These are phyloP conservation scores for Notechis scutatus DNA, from an alignment of 2,113 vertebrate genomes.

Conservation along the genomic window DNA sequence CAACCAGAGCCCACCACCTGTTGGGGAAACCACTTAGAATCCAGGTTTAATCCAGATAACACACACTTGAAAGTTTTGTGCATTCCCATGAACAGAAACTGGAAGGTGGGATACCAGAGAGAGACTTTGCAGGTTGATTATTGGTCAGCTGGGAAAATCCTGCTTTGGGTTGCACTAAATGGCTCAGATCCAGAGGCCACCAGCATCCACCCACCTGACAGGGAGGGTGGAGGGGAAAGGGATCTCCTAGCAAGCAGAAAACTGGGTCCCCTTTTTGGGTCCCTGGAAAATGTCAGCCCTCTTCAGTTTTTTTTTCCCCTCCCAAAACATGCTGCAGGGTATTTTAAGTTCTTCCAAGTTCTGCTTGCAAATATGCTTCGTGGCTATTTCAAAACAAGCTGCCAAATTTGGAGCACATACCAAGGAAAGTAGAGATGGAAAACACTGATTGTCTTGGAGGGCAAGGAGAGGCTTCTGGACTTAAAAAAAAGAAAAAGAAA, in stretches of 20 bases:
- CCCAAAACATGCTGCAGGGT: not conserved
- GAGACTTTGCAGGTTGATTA: not conserved
- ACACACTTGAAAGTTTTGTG: not conserved
- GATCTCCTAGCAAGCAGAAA: not conserved
- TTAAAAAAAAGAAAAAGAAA: not conserved
- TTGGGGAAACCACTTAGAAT: not conserved
- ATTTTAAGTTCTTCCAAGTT: not conserved
- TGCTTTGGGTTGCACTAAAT: not conserved
- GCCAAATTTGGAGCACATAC: conserved; percentile 15
- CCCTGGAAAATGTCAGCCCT: not conserved
- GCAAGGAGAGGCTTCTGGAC: not conserved
- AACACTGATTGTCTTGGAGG: not conserved
- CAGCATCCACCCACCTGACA: not conserved
- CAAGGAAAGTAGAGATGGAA: conserved; percentile 5
- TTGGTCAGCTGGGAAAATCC: not conserved
- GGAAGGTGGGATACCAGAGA: not conserved
- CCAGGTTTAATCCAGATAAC: not conserved
- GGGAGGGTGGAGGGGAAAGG: no score
- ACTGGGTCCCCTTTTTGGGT: no score
- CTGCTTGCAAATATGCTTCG: not conserved
- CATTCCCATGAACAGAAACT: not conserved
- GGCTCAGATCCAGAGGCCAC: no score
- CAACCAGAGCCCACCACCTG: not conserved
- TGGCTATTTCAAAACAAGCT: not conserved
- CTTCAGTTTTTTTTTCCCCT: no score